Evolutionary conservation across 2,888 invertebrate genomes (phyloP), one percentile per base, ranked within the genome.

Genomic region (Drosophila mimetica): DNA sequence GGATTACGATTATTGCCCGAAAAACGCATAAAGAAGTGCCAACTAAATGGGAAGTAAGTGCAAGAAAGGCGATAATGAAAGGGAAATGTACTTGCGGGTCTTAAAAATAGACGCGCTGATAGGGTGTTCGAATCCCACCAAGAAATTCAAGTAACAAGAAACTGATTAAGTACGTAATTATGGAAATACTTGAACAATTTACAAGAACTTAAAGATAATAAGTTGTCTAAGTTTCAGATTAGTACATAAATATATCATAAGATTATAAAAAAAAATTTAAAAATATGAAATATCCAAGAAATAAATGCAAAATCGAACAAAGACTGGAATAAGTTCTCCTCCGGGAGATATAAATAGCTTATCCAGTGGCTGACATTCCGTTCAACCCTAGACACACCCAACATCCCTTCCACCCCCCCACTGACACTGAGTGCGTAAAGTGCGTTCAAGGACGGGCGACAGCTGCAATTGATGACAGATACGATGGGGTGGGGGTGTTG

Each of bases 361-460:
- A 61, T 46, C 57, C 25, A 22, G n/a, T 42, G 41, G 41, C n/a
- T 42, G 32, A 34, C 41, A 63, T 48, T 59, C 41, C 48, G 22
- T 44, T 57, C 60, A 57, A 47, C 57, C 60, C 60, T 28, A 46
- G 57, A 55, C 42, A 16, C 46, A 18, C 34, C 18, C 54, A 39
- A 18, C 16, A n/a, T 4, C 1, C 9, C 4, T n/a, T 28, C 11
- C 14, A 20, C 28, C 50, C 32, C 2, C 32, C n/a, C 11, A 7
- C 11, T 2, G 36, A 28, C 20, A 41, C 28, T 28, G 46, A 57
- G 66, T 75, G 82, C 75, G 77, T 75, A 79, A 79, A 79, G 73
- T 79, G 83, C 82, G 79, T 79, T 79, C 79, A 80, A 79, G 79
- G 79, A 75, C 81, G 76, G 73, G 57, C 60, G 76, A 72, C 77